These are phyloP conservation scores for Charadrius vociferus DNA, from an alignment of 2,113 vertebrate genomes.

Conservation along the genomic window DNA sequence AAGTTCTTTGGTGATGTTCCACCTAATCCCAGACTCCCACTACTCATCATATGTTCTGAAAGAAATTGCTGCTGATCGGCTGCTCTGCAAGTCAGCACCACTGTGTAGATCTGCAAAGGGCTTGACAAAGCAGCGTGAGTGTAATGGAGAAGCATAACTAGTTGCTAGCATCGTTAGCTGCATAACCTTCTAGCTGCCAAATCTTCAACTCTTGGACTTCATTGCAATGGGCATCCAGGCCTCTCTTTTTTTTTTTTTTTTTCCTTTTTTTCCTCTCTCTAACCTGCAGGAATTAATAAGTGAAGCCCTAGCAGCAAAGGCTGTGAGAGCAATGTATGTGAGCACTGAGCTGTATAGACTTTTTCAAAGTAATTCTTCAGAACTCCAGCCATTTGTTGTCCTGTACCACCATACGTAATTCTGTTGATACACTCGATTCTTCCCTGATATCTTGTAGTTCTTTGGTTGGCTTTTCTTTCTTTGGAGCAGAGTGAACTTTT, in stretches of 20 bases:
- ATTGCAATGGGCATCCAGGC: neutral
- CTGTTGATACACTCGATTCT: neutral
- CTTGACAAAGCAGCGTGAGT: neutral
- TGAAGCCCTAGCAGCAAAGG: neutral
- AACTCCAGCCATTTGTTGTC: neutral
- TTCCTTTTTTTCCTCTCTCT: accelerated
- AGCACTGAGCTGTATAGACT: neutral
- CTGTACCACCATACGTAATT: neutral
- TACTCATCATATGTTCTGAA: neutral
- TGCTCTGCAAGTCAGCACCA: neutral
- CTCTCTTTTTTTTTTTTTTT: neutral
- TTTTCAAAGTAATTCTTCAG: neutral
- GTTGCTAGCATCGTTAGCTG: neutral
- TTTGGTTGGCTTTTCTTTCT: neutral
- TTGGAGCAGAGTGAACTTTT: neutral
- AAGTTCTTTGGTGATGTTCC: neutral
- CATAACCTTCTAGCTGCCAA: neutral
- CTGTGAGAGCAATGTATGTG: neutral
- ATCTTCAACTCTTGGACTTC: neutral
- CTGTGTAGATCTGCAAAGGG: neutral
- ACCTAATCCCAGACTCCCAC: neutral
- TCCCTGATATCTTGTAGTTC: neutral
- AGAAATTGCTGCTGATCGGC: neutral
- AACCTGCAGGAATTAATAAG: neutral
- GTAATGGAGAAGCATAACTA: neutral